A percentile compares a stretch with the other conserved stretches of the same genome.
These are phyloP conservation scores for Hydrocynus forskahlii DNA, from an alignment of 2,797 vertebrate genomes.

Conservation along the genomic window DNA sequence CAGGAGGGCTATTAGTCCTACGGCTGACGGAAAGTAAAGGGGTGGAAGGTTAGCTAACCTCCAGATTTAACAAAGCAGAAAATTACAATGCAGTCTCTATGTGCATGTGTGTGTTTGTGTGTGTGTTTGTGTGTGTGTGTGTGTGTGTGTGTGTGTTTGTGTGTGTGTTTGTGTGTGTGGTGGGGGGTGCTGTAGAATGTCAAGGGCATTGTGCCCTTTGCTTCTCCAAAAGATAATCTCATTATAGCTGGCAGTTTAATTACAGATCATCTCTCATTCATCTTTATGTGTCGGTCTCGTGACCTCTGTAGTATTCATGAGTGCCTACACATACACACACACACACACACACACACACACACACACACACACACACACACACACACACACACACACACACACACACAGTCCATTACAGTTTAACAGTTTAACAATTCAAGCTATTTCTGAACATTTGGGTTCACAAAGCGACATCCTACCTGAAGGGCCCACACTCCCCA, in stretches of 20 bases:
- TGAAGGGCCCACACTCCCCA: too few relatives aligned
- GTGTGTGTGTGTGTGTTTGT: not conserved
- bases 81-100: slow-evolving; percentile 14
- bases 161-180: too few relatives aligned
- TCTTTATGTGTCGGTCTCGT: slow-evolving; percentile 13
- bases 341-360: not conserved
- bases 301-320: slow-evolving; percentile 6
- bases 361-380: not conserved
- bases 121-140: not conserved
- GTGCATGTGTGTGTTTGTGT: not conserved
- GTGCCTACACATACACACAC: not conserved
- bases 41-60: slow-evolving; percentile 13
- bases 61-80: slow-evolving; percentile 9
- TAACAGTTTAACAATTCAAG: too few relatives aligned
- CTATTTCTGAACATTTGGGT: too few relatives aligned
- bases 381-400: too few relatives aligned
- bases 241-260: slow-evolving; percentile 72
- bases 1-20: slow-evolving; percentile 9
- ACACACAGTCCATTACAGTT: too few relatives aligned
- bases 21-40: slow-evolving; percentile 5
- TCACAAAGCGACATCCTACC: too few relatives aligned
- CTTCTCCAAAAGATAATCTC: slow-evolving; percentile 71
- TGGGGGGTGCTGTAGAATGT: slow-evolving; percentile 3
- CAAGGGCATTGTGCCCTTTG: slow-evolving; percentile 67
- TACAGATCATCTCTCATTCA: slow-evolving; percentile 68